phyloP scores from a whole-genome alignment of 2,113 vertebrate species.

The Limnothrissa miodon region DNA sequence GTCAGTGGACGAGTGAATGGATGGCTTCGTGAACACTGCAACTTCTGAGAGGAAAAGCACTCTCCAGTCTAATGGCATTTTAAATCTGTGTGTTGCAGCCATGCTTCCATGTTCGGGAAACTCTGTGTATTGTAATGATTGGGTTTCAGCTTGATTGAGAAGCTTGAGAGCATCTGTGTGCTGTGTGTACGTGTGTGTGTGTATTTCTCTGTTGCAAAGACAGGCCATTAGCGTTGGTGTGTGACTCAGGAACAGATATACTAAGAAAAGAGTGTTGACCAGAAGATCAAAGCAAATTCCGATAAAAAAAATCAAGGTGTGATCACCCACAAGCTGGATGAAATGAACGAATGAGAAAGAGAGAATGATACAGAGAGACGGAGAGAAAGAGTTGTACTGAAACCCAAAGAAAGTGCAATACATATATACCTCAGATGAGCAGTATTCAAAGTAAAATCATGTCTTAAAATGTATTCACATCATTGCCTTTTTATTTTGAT shows the following conservation, averaged over 20 bases:
- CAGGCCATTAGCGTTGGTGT: neutral
- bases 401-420: slow-evolving; percentile 79
- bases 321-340: neutral
- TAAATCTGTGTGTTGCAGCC: neutral
- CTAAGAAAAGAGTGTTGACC: neutral
- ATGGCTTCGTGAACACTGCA: neutral
- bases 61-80: slow-evolving; percentile 23
- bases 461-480: slow-evolving; percentile 35
- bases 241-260: slow-evolving; percentile 7
- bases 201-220: neutral
- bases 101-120: neutral
- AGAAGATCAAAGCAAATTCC: neutral
- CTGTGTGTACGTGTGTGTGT: neutral
- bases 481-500: neutral
- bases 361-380: neutral
- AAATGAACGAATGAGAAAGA: slow-evolving; percentile 5
- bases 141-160: neutral
- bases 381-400: slow-evolving; percentile 41
- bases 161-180: no score
- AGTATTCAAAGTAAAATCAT: slow-evolving; percentile 35
- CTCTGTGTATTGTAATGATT: neutral
- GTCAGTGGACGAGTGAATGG: neutral
- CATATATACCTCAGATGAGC: slow-evolving; percentile 72
- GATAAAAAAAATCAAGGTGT: neutral
- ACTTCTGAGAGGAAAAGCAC: slow-evolving; percentile 20